Conservation (phyloP, 2,113 vertebrate genomes). For the Neoarius graeffei region DNA sequence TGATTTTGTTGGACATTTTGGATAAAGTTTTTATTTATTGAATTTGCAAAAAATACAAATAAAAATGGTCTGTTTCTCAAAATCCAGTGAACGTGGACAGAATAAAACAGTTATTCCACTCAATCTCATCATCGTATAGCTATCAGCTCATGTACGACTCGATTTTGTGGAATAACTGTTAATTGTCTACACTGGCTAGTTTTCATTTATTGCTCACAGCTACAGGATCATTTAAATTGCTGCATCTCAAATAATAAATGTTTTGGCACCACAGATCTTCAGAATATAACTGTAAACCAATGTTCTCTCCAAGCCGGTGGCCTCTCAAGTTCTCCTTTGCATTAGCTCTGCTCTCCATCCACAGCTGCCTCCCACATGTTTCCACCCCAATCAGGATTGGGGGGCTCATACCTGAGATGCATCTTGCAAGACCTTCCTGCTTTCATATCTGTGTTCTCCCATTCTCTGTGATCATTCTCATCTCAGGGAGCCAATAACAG, state of each 20-base stretch:
- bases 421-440: neutral
- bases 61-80: too few relatives aligned
- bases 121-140: too few relatives aligned
- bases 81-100: too few relatives aligned
- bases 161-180: neutral
- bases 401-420: slow-evolving; percentile 33
- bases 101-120: too few relatives aligned
- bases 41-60: too few relatives aligned
- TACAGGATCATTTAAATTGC: neutral
- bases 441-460: neutral
- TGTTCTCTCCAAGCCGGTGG: slow-evolving; percentile 55
- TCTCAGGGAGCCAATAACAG: neutral
- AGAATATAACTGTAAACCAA: slow-evolving; percentile 51
- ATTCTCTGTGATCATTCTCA: slow-evolving; percentile 4
- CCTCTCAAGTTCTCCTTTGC: slow-evolving; percentile 1
- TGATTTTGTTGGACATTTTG: too few relatives aligned
- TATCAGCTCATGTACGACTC: too few relatives aligned
- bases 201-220: neutral
- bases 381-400: slow-evolving; percentile 59
- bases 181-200: neutral
- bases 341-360: slow-evolving; percentile 37
- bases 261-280: neutral
- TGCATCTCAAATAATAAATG: neutral
- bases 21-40: too few relatives aligned
- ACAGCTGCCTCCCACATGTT: slow-evolving; percentile 77